phyloP scores from a whole-genome alignment of 1,140 invertebrate genomes.

The Formica selysi region DNA sequence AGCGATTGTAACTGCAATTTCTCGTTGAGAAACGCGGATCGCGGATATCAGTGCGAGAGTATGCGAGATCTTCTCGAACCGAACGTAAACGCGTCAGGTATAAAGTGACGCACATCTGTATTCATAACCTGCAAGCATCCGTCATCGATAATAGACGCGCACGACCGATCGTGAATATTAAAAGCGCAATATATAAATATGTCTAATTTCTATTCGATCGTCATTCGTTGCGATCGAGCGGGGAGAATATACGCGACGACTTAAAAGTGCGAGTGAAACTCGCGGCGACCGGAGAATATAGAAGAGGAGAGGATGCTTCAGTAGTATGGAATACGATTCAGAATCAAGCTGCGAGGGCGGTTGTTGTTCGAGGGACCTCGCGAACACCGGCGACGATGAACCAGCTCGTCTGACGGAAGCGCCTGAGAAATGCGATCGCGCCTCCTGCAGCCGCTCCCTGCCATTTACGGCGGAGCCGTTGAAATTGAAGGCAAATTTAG shows the following conservation, averaged over 20 bases:
- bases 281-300: neutral
- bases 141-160: slow-evolving; percentile 15
- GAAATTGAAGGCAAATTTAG: slow-evolving; percentile 27
- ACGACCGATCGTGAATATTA: neutral
- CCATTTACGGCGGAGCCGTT: slow-evolving; percentile 49
- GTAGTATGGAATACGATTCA: slow-evolving; percentile 83
- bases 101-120: slow-evolving; percentile 29
- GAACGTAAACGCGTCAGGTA: neutral
- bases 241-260: neutral
- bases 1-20: neutral
- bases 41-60: neutral
- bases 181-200: neutral
- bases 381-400: slow-evolving; percentile 57
- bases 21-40: too few relatives aligned
- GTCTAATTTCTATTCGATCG: neutral
- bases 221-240: neutral
- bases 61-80: neutral
- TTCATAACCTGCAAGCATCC: slow-evolving; percentile 13
- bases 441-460: slow-evolving; percentile 63
- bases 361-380: slow-evolving; percentile 66
- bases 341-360: slow-evolving; percentile 79
- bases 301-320: slow-evolving; percentile 9
- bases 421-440: slow-evolving; percentile 46
- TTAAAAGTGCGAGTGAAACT: neutral
- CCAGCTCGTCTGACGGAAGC: slow-evolving; percentile 40